Conservation (phyloP, 2,113 vertebrate genomes). For the Periophthalmodon schlosseri region DNA sequence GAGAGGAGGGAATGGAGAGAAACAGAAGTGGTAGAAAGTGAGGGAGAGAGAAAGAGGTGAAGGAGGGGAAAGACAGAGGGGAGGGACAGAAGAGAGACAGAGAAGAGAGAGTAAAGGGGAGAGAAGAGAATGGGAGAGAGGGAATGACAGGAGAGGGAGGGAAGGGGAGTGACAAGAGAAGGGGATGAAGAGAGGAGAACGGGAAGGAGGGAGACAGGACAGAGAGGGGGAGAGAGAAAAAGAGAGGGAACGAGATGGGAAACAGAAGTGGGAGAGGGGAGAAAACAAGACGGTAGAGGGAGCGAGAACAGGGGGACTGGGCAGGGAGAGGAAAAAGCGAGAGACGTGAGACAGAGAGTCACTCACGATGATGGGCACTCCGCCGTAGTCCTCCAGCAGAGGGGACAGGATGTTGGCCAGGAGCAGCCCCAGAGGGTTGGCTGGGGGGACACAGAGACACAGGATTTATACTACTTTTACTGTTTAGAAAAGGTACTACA, state of each 20-base stretch:
- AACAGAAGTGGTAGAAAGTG: no score
- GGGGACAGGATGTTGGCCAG: slow-evolving; percentile 87
- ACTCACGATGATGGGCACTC: slow-evolving; percentile 83
- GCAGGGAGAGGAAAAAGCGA: not conserved
- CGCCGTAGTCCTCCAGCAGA: slow-evolving; percentile 63
- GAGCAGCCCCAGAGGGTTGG: slow-evolving; percentile 90
- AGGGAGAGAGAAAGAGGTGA: no score
- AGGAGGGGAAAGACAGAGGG: no score
- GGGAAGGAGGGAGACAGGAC: not conserved
- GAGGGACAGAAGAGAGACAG: no score
- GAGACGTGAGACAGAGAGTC: not conserved
- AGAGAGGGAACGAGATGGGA: not conserved
- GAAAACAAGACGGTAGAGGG: not conserved
- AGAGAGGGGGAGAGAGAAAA: not conserved
- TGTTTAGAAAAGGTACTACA: no score
- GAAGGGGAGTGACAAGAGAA: not conserved
- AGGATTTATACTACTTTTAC: not conserved
- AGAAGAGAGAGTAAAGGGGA: no score
- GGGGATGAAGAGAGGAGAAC: no score
- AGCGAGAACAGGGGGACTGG: not conserved
- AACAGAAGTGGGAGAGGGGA: no score
- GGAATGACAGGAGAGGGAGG: not conserved
- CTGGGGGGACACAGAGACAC: slow-evolving; percentile 63
- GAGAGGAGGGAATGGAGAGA: no score
- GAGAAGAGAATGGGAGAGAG: no score